These are phyloP conservation scores for Camptogramma bilineatum DNA, from an alignment of 2,888 invertebrate genomes.

Conservation along the genomic window DNA sequence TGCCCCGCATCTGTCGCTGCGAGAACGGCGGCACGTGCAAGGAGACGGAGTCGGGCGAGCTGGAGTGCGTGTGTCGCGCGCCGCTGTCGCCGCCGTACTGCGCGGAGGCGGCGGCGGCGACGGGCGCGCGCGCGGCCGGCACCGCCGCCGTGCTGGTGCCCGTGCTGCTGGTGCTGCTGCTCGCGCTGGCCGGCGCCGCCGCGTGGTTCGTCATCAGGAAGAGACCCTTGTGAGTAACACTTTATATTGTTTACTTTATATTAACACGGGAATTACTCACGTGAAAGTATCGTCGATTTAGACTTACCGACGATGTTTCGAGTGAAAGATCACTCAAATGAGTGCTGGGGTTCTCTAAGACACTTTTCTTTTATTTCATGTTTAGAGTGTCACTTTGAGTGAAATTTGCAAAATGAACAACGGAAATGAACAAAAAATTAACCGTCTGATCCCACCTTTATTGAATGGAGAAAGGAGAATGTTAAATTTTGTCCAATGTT, in stretches of 20 bases:
- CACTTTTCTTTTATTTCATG: no score
- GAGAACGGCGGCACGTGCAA: slow-evolving; percentile 94
- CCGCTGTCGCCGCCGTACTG: slow-evolving; percentile 88
- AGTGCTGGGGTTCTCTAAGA: no score
- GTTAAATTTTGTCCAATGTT: no score
- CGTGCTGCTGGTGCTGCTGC: slow-evolving; percentile 90
- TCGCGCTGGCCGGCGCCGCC: slow-evolving; percentile 90
- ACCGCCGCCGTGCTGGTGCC: slow-evolving; percentile 93
- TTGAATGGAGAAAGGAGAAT: no score
- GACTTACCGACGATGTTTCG: no score
- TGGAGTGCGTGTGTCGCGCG: slow-evolving; percentile 88
- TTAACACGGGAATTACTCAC: no score
- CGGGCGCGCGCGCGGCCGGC: slow-evolving; percentile 84
- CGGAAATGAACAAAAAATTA: no score
- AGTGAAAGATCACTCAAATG: no score
- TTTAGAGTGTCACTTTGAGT: no score
- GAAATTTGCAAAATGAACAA: no score
- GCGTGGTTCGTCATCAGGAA: slow-evolving; percentile 93
- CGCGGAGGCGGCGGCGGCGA: slow-evolving; percentile 86
- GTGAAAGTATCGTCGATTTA: no score
- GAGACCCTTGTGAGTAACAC: slow-evolving; percentile 92
- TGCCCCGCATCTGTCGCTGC: slow-evolving; percentile 92
- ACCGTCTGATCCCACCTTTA: no score
- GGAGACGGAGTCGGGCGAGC: slow-evolving; percentile 74
- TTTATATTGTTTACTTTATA: not conserved